phyloP scores from a whole-genome alignment of 2,113 vertebrate genomes.

The Carassius gibelio region DNA sequence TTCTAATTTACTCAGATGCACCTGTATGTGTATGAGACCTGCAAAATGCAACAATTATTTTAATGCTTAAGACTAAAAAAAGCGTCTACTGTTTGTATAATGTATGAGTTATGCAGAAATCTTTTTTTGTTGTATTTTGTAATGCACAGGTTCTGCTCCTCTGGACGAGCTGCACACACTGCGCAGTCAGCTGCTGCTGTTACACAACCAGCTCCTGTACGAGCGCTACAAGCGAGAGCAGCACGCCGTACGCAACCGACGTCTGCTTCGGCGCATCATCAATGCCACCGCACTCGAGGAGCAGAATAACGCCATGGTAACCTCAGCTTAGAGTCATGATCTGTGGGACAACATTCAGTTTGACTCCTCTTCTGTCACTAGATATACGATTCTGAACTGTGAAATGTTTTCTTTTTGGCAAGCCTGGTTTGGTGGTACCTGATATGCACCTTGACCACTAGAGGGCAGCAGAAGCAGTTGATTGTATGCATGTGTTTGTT shows the following conservation, averaged over 20 bases:
- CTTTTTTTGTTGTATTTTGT: not conserved
- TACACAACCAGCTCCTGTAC: constrained; percentile 95
- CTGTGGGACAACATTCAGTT: not conserved
- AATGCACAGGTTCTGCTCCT: constrained; percentile 83
- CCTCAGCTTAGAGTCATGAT: not conserved
- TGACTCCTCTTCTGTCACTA: not conserved
- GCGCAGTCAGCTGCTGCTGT: constrained; percentile 89
- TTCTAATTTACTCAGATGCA: too few relatives aligned
- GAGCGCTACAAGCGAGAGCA: constrained; percentile 97
- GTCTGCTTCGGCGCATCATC: constrained; percentile 91
- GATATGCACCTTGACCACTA: not conserved
- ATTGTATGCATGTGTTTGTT: not conserved
- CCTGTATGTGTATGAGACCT: too few relatives aligned
- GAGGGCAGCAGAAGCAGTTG: not conserved
- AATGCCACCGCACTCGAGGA: constrained; percentile 92
- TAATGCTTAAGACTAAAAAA: not conserved
- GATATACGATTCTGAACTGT: too few relatives aligned
- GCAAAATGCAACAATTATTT: not conserved
- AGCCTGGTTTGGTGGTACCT: not conserved
- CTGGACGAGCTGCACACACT: constrained; percentile 92
- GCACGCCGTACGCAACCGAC: constrained; percentile 92
- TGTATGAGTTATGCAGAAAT: too few relatives aligned
- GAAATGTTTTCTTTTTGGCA: not conserved
- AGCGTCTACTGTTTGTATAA: too few relatives aligned
- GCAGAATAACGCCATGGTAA: constrained; percentile 95